Conservation (phyloP, 2,797 vertebrate genomes). For the Aeoliscus strigatus region DNA sequence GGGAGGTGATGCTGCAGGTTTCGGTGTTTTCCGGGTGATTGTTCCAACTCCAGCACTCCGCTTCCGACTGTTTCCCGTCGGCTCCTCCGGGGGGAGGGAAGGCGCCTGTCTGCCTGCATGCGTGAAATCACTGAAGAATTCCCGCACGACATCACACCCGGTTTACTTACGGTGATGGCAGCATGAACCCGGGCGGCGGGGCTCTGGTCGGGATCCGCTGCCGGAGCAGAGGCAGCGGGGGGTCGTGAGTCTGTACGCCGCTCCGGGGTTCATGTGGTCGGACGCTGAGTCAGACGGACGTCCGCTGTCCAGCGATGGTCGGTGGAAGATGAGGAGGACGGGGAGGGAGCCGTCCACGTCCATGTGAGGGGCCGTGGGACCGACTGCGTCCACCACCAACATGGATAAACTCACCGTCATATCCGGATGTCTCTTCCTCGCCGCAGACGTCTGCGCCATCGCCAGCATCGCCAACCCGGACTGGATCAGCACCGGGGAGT, state of each 20-base stretch:
- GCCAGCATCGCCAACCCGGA: conserved; percentile 93
- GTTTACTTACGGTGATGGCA: background rate
- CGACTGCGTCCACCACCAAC: conserved; percentile 14
- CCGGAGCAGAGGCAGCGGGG: conserved; percentile 1
- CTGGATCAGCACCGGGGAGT: conserved; percentile 94
- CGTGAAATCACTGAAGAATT: background rate
- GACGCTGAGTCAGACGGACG: background rate
- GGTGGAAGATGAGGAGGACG: conserved; percentile 5
- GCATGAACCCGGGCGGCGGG: conserved; percentile 15
- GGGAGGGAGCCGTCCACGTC: background rate
- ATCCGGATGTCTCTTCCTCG: conserved; percentile 94
- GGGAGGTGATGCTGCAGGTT: background rate
- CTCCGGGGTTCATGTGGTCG: conserved; percentile 25
- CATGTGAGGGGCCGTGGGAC: conserved; percentile 18
- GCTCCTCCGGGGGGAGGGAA: conserved; percentile 11
- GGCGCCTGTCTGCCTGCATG: no score
- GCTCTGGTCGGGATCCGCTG: conserved; percentile 13
- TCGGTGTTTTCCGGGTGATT: background rate
- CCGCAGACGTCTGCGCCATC: conserved; percentile 95
- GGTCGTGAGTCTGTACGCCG: background rate
- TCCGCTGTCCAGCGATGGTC: background rate
- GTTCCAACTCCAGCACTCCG: background rate
- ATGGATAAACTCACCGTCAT: conserved; percentile 98
- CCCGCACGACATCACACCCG: background rate
- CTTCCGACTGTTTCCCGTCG: conserved; percentile 20